Conservation (phyloP, 2,888 invertebrate species). For the Andrena bucephala region DNA sequence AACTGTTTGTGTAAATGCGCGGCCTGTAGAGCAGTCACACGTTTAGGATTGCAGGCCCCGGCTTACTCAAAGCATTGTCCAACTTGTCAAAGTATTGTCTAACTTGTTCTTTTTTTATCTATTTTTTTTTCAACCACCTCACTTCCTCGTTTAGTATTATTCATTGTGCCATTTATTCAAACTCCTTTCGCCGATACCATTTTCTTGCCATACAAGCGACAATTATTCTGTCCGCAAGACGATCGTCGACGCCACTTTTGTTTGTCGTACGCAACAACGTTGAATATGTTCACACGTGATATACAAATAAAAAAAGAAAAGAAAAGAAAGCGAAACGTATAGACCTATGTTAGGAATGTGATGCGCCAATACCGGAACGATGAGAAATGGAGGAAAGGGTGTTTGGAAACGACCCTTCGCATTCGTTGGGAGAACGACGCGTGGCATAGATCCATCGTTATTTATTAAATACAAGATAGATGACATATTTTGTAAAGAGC, state of each 20-base stretch:
- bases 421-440: constrained; percentile 44
- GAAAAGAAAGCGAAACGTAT: constrained; percentile 50
- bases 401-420: constrained; percentile 10
- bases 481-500: constrained; percentile 55
- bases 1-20: too few relatives aligned
- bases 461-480: constrained; percentile 45
- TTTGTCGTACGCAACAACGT: constrained; percentile 43
- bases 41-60: too few relatives aligned
- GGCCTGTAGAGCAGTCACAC: too few relatives aligned
- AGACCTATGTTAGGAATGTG: constrained; percentile 65
- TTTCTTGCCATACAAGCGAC: constrained; percentile 71
- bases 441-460: constrained; percentile 44
- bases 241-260: constrained; percentile 34
- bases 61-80: too few relatives aligned
- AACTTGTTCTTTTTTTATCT: constrained; percentile 39
- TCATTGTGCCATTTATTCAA: constrained; percentile 74
- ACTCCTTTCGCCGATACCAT: constrained; percentile 47
- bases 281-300: constrained; percentile 51
- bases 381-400: constrained; percentile 2
- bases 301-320: constrained; percentile 46
- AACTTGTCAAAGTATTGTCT: constrained; percentile 27
- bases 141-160: constrained; percentile 69
- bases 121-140: constrained; percentile 18
- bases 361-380: constrained; percentile 53
- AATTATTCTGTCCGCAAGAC: constrained; percentile 32